Conservation (phyloP, 2,797 vertebrate genomes). For the Acipenser transmontanus region DNA sequence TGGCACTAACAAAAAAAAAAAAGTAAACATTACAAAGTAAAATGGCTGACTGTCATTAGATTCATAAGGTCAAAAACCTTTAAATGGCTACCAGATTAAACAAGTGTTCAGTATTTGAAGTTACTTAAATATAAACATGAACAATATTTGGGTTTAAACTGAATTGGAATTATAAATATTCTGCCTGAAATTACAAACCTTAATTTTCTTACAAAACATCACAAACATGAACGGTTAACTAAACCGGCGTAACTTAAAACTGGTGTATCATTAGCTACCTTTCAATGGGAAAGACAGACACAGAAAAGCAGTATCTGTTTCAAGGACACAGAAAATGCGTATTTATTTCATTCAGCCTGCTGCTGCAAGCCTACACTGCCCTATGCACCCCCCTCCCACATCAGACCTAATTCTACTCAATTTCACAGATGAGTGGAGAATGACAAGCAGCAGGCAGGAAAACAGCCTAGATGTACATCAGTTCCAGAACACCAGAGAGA, state of each 20-base stretch:
- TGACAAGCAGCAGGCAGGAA: slow-evolving; percentile 19
- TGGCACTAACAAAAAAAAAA: slow-evolving; percentile 64
- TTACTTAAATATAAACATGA: too few species aligned
- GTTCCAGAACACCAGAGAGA: slow-evolving; percentile 2
- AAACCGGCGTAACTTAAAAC: slow-evolving; percentile 10
- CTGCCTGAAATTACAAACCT: too few species aligned
- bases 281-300: slow-evolving; percentile 16
- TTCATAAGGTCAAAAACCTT: too few species aligned
- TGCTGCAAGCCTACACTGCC: slow-evolving; percentile 10
- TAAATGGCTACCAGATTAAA: too few species aligned
- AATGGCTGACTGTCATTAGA: background rate
- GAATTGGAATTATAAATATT: too few species aligned
- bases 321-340: slow-evolving; percentile 21
- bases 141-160: too few species aligned
- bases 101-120: too few species aligned
- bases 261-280: slow-evolving; percentile 12
- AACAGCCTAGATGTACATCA: slow-evolving; percentile 12
- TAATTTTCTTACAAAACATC: too few species aligned
- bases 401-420: slow-evolving; percentile 15
- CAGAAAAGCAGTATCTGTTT: slow-evolving; percentile 17
- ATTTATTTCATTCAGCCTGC: slow-evolving; percentile 18
- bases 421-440: slow-evolving; percentile 14
- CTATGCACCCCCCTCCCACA: background rate
- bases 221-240: too few species aligned
- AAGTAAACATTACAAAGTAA: background rate